Evolutionary conservation across 2,888 invertebrate species (phyloP).

Genomic region (Petrolisthes manimaculis): DNA sequence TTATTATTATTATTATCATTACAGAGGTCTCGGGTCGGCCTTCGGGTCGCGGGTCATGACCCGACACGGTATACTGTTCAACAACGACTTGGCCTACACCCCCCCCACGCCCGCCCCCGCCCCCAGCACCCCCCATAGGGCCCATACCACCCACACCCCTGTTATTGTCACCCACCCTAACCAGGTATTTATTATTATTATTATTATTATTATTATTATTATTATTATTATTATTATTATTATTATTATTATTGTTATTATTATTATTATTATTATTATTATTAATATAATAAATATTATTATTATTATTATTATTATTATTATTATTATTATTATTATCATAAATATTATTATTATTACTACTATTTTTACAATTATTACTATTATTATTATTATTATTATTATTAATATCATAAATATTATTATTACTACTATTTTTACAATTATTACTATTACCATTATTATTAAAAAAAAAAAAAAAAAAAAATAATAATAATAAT

Average conservation of each 20-base stretch:
- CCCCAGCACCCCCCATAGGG: slow-evolving; percentile 61
- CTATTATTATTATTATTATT: not conserved
- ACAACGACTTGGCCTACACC: slow-evolving; percentile 69
- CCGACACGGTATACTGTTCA: slow-evolving; percentile 74
- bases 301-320: not conserved
- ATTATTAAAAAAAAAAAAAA: too few species aligned
- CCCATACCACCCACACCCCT: slow-evolving; percentile 68
- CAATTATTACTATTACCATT: not conserved
- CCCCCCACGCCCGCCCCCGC: slow-evolving; percentile 63
- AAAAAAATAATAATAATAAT: too few species aligned
- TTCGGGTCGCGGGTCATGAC: slow-evolving; percentile 74
- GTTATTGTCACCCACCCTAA: slow-evolving; percentile 67
- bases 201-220: slow-evolving; percentile 72
- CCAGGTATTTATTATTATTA: slow-evolving; percentile 73
- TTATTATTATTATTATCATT: slow-evolving; percentile 52
- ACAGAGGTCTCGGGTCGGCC: slow-evolving; percentile 74
- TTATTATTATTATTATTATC: not conserved
- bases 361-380: not conserved
- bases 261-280: not conserved
- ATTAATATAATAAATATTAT: not conserved
- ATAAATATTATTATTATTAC: not conserved
- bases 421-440: not conserved
- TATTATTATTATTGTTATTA: not conserved
- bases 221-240: not conserved
- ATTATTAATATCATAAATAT: not conserved